phyloP scores from a whole-genome alignment of 2,888 invertebrate species.

The Andrena trimmerana region DNA sequence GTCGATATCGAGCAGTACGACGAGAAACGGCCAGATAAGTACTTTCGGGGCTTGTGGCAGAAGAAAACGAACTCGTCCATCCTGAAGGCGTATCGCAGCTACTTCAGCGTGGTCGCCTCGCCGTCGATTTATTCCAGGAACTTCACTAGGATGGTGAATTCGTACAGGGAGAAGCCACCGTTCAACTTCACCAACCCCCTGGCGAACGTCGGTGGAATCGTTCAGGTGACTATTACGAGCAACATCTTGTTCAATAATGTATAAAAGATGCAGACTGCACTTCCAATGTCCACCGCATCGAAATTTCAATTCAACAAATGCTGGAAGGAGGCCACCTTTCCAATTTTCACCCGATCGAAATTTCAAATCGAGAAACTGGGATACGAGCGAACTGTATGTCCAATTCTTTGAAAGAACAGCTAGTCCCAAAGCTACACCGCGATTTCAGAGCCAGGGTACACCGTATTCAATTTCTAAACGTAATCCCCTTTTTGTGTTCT shows the following conservation, averaged over 20 bases:
- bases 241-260: no score
- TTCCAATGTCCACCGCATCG: no score
- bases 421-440: background rate
- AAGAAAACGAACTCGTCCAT: conserved; percentile 86
- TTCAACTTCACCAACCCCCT: conserved; percentile 95
- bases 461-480: conserved; percentile 38
- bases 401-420: background rate
- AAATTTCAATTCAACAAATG: background rate
- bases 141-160: conserved; percentile 92
- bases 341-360: conserved; percentile 8
- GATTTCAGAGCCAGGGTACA: background rate
- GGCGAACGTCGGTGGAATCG: conserved; percentile 89
- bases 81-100: conserved; percentile 91
- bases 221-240: conserved; percentile 78
- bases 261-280: no score
- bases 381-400: no score
- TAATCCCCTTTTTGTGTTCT: conserved; percentile 74
- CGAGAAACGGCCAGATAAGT: conserved; percentile 90
- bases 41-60: conserved; percentile 91
- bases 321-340: background rate
- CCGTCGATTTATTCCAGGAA: conserved; percentile 90
- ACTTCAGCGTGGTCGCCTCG: conserved; percentile 93
- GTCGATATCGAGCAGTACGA: conserved; percentile 96
- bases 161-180: conserved; percentile 93
- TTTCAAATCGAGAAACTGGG: background rate